Evolutionary conservation across 2,797 vertebrate genomes (phyloP).

Genomic region (Siniperca undulata): DNA sequence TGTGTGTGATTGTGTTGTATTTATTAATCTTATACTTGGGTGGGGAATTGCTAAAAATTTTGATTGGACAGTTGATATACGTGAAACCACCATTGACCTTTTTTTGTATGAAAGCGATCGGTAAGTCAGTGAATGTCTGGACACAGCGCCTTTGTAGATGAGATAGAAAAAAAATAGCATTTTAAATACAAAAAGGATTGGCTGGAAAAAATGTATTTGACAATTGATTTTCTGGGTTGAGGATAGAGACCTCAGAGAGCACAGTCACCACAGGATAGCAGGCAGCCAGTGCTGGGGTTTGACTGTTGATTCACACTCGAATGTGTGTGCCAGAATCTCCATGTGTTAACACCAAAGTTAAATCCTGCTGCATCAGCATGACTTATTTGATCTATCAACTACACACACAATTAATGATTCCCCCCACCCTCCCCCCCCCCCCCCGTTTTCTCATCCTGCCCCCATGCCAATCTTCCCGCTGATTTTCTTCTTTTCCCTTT

Average conservation of each 20-base stretch:
- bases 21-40: not conserved
- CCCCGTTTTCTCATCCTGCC: constrained; percentile 17
- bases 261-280: not conserved
- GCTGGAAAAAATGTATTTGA: not conserved
- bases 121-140: not conserved
- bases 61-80: not conserved
- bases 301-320: constrained; percentile 56
- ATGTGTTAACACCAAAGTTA: constrained; percentile 48
- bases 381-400: constrained; percentile 58
- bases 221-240: constrained; percentile 7
- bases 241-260: constrained; percentile 25
- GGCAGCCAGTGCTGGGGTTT: constrained; percentile 37
- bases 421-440: not conserved
- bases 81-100: not conserved
- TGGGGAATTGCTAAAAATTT: not conserved
- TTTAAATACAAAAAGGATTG: not conserved
- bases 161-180: not conserved
- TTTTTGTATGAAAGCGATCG: not conserved
- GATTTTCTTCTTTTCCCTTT: constrained; percentile 32
- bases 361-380: constrained; percentile 49
- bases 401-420: constrained; percentile 61
- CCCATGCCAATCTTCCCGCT: constrained; percentile 28
- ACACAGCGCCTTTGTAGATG: not conserved
- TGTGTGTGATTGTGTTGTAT: not conserved
- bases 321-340: constrained; percentile 52